Base-by-base conservation (phyloP, 2,113 vertebrate species). In the Procavia capensis region DNA sequence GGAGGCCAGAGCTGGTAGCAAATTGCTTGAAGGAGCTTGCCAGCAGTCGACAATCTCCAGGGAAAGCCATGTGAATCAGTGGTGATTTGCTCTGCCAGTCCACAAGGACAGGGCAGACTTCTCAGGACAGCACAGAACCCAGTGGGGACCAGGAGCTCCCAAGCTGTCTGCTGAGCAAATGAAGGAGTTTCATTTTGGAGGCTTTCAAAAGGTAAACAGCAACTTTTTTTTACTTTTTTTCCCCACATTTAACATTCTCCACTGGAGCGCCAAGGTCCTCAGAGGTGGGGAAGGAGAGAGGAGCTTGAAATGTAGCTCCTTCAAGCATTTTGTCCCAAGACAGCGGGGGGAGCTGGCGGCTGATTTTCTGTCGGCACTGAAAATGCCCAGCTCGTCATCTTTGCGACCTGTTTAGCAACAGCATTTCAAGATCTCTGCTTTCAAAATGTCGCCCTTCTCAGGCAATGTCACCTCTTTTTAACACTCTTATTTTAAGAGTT, bases 381-480 rank as follows among this genome's bases (percentile, higher is more conserved):
- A 95, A 88, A 41, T 0, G 0, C 19, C 41, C 5, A 0, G 31
- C 61, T 14, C 29, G 29, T 84, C 2, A 34, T n/a, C 14, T 68
- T n/a, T 75, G 57, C 59, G 81, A 70, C 20, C 41, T 25, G 31
- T 82, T 94, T 22, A 74, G 78, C 61, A 76, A 22, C 19, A 63
- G 14, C 41, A 63, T 85, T 93, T 91, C 82, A 93, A 95, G 74
- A 97, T 64, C 88, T 91, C 89, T 74, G 61, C 29, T 97, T 97
- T 96, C 88, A 93, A 95, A 97, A 92, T 94, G 93, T 90, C 68
- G 45, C 43, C 61, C 34, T 50, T 96, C 72, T 88, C 97, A 91
- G 83, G 96, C n/a, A 57, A 95, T 91, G 34, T 36, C n/a, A 68
- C 80, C 90, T 64, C 6, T 85, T 96, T 95, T 94, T 70, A 94